These are phyloP conservation scores for Apolygus lucorum DNA, from an alignment of 1,140 invertebrate genomes.

Conservation along the genomic window DNA sequence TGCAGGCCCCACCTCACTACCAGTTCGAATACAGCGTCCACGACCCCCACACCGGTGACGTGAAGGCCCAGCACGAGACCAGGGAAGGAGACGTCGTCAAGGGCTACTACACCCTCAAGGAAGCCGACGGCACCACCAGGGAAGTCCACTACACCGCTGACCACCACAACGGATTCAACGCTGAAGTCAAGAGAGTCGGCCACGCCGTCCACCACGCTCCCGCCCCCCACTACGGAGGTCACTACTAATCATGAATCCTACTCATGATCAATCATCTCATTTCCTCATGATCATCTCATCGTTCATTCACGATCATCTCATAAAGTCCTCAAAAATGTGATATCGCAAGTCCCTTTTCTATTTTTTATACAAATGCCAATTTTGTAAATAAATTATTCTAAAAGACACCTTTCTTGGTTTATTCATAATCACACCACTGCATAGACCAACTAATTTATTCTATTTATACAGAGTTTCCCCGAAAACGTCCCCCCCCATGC, in stretches of 20 bases:
- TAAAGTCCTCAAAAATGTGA: background rate
- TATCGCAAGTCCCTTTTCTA: slow-evolving; percentile 12
- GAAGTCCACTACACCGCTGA: slow-evolving; percentile 58
- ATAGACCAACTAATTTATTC: no score
- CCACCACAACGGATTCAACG: slow-evolving; percentile 52
- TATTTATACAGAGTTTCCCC: no score
- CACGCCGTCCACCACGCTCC: slow-evolving; percentile 46
- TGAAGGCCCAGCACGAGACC: slow-evolving; percentile 37
- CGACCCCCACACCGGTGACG: slow-evolving; percentile 37
- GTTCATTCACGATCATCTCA: background rate
- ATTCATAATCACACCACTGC: no score
- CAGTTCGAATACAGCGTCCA: slow-evolving; percentile 39
- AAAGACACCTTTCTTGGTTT: no score
- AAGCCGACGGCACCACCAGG: slow-evolving; percentile 52
- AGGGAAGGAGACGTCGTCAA: slow-evolving; percentile 35
- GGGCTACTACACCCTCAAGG: slow-evolving; percentile 47
- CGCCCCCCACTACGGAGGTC: background rate
- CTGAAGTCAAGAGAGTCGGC: slow-evolving; percentile 43
- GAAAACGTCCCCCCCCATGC: no score
- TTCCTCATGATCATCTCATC: background rate
- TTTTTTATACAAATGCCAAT: slow-evolving; percentile 2
- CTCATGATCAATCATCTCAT: background rate
- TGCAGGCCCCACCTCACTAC: slow-evolving; percentile 32
- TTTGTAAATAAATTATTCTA: slow-evolving; percentile 15
- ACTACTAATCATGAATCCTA: slow-evolving; percentile 46